phyloP scores from a whole-genome alignment of 2,797 vertebrate species.

The Pseudochaenichthys georgianus region DNA sequence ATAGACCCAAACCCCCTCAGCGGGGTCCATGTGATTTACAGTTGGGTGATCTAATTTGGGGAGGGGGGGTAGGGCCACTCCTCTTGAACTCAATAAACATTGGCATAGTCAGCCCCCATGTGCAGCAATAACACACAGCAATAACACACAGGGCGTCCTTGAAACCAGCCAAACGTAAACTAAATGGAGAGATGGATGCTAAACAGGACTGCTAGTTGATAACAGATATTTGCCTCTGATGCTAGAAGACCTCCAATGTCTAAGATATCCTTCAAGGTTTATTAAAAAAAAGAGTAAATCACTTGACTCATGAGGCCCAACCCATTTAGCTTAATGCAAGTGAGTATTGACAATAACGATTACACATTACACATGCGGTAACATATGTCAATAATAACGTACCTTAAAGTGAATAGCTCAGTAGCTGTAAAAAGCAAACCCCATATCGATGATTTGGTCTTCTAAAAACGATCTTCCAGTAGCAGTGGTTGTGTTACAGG shows the following conservation, averaged over 20 bases:
- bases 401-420: slow-evolving; percentile 63
- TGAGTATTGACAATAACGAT: background rate
- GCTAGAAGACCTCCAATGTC: background rate
- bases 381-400: slow-evolving; percentile 14
- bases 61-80: slow-evolving; percentile 57
- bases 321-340: background rate
- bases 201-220: background rate
- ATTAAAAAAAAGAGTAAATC: slow-evolving; percentile 2
- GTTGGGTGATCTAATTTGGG: slow-evolving; percentile 71
- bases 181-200: background rate
- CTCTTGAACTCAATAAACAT: slow-evolving; percentile 67
- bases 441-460: slow-evolving; percentile 55
- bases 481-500: slow-evolving; percentile 36
- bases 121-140: slow-evolving; percentile 47
- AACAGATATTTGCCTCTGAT: background rate
- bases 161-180: background rate
- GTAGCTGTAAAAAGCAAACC: slow-evolving; percentile 48
- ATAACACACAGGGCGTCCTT: slow-evolving; percentile 42
- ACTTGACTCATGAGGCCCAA: slow-evolving; percentile 24
- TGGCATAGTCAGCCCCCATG: slow-evolving; percentile 61
- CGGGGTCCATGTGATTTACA: slow-evolving; percentile 57
- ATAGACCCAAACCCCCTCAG: slow-evolving; percentile 22
- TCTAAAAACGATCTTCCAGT: slow-evolving; percentile 26
- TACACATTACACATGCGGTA: background rate
- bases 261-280: slow-evolving; percentile 3